These are phyloP conservation scores for Rhopalosiphum maidis DNA, from an alignment of 1,140 invertebrate species.

Conservation along the genomic window DNA sequence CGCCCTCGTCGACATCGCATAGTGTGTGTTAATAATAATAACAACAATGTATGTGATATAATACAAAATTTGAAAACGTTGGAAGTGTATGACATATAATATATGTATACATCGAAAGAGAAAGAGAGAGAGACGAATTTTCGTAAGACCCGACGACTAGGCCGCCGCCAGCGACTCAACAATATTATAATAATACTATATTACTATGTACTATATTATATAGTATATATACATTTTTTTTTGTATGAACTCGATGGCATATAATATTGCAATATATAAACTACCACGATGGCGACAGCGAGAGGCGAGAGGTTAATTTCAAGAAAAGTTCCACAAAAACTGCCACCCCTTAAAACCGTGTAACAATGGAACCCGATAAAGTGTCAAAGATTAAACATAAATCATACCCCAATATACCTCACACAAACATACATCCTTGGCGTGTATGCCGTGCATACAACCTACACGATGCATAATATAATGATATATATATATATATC, in stretches of 20 bases:
- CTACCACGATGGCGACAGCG: neutral
- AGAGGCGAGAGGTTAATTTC: neutral
- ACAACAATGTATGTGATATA: neutral
- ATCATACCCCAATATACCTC: neutral
- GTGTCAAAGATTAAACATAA: slow-evolving; percentile 35
- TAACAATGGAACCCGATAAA: slow-evolving; percentile 10
- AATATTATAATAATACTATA: neutral
- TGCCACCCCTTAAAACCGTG: neutral
- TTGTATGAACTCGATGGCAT: neutral
- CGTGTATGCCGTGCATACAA: neutral
- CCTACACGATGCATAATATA: too few species aligned
- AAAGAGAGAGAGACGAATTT: neutral
- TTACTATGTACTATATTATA: neutral
- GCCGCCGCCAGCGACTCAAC: neutral
- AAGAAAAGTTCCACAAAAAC: neutral
- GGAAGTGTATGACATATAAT: neutral
- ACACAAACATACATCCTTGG: neutral
- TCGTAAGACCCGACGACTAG: neutral
- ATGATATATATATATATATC: neutral
- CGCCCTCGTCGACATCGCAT: too few species aligned
- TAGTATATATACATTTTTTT: neutral
- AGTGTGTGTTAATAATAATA: neutral
- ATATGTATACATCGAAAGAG: neutral
- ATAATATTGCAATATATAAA: neutral
- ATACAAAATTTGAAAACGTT: neutral